phyloP scores from a whole-genome alignment of 2,113 vertebrate genomes.

The Ailuropoda melanoleuca region DNA sequence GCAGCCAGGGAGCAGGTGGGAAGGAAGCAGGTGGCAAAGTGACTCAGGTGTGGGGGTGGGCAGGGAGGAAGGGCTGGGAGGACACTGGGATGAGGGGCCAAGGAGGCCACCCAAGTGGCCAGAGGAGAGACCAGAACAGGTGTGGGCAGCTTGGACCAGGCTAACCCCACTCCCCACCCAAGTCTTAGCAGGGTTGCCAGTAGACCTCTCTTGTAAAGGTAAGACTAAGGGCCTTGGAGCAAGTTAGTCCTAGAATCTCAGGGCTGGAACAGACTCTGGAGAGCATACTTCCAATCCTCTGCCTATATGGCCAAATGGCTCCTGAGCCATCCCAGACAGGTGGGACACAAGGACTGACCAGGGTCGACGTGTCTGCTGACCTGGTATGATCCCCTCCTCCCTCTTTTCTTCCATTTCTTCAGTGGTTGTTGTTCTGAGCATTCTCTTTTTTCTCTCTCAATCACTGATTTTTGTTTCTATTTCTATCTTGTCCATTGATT shows the following conservation, averaged over 20 bases:
- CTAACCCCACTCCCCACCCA: no score
- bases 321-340: background rate
- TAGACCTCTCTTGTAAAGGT: background rate
- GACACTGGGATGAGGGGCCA: background rate
- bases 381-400: accelerated
- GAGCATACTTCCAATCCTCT: background rate
- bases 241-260: background rate
- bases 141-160: background rate
- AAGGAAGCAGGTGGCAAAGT: slow-evolving; percentile 20
- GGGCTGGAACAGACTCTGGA: background rate
- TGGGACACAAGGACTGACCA: background rate
- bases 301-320: background rate
- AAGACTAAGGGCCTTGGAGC: background rate
- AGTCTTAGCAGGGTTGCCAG: background rate
- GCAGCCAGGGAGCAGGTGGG: slow-evolving; percentile 42
- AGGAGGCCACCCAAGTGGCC: background rate
- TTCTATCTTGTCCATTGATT: background rate
- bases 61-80: background rate
- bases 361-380: background rate
- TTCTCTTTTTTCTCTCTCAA: background rate
- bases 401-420: background rate
- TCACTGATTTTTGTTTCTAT: background rate
- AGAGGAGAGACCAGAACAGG: background rate
- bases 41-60: background rate
- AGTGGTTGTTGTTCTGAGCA: background rate